Evolutionary conservation across 2,797 vertebrate genomes (phyloP), one percentile per base, ranked within the genome.

Genomic region (Crax fasciolata): DNA sequence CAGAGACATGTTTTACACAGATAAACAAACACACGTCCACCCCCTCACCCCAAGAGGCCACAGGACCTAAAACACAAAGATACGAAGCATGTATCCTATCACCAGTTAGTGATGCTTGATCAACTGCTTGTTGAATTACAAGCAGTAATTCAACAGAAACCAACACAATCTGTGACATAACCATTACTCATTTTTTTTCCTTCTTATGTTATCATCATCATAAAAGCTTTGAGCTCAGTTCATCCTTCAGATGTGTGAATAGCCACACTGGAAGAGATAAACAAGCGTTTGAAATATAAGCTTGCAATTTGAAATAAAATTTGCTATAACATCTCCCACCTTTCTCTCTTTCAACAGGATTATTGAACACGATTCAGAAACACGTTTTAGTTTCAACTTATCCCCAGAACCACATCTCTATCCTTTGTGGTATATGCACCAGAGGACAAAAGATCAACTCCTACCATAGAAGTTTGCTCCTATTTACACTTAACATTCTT

Each of bases 261-360:
- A 63, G 73, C 54, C 41, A 35, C 66, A 41, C 57, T 59, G 48
- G 52, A 83, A 96, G 55, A 73, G 57, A 96, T 83, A 84, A 94
- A 83, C 32, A 89, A 51, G 79, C 48, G 54, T 79, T 73, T 91
- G 63, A 89, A 91, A 81, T 49, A 27, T 32, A 96, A 35, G 35
- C 35, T 8, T 35, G 35, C 35, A 35, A 35, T 35, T 35, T 35
- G 35, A 35, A 35, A 35, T 35, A 35, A 35, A 35, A 35, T 35
- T 35, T 35, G 35, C 35, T 35, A 35, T 35, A 35, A 35, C 43
- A 84, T 44, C 62, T 88, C 83, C 82, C 71, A 72, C 67, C 88
- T 92, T 77, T 62, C 20, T 84, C 93, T 90, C 81, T 70, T 93
- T 86, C 93, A 61, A 71, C n/a, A 83, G 51, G 59, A 93, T 77